phyloP scores from a whole-genome alignment of 2,797 vertebrate genomes.

The Alfaro cultratus region DNA sequence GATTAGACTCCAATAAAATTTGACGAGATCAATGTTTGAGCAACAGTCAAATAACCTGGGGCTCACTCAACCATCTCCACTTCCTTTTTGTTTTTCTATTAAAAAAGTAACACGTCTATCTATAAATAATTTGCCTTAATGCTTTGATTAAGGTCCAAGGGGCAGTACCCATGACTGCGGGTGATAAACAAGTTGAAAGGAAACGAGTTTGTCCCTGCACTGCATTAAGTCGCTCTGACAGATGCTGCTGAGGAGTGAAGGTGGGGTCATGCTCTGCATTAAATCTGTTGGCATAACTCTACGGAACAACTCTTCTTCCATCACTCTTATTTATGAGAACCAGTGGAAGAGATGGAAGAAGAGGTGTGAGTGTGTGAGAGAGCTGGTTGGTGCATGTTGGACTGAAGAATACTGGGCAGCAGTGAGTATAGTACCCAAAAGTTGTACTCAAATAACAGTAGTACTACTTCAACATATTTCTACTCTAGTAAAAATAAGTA shows the following conservation, averaged over 20 bases:
- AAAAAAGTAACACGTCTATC: neutral
- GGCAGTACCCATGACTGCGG: neutral
- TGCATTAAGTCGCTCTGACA: conserved; percentile 34
- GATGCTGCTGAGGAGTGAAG: conserved; percentile 7
- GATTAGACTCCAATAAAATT: neutral
- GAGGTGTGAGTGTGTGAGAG: neutral
- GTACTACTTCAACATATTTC: neutral
- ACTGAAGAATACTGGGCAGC: neutral
- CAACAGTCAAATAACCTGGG: neutral
- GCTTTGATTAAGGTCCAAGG: conserved; percentile 23
- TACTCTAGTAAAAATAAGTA: neutral
- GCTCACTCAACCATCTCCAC: neutral
- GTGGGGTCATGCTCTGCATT: conserved; percentile 31
- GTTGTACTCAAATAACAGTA: neutral
- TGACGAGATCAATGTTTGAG: neutral
- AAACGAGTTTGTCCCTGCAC: conserved; percentile 19
- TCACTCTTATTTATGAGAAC: conserved; percentile 8
- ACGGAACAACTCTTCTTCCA: conserved; percentile 19
- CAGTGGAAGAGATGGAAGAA: neutral
- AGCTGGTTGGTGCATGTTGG: neutral
- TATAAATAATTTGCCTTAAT: conserved; percentile 20
- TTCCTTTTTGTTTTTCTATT: neutral
- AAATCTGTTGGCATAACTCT: conserved; percentile 31
- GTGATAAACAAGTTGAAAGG: conserved; percentile 27
- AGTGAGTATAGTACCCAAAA: neutral